Evolutionary conservation across 2,888 invertebrate genomes (phyloP).

Genomic region (Volucella bombylans): DNA sequence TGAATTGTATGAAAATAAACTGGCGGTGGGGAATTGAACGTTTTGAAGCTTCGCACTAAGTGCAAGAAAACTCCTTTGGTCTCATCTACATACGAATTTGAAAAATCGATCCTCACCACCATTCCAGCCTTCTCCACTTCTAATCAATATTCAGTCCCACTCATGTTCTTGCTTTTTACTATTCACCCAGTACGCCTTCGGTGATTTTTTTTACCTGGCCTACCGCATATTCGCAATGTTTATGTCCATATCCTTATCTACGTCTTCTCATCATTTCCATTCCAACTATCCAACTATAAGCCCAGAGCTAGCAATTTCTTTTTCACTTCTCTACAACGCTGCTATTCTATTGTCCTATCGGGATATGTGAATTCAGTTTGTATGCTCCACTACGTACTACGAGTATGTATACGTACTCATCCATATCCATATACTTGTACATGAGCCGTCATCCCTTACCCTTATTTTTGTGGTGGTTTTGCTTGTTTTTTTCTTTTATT

Average conservation of each 20-base stretch:
- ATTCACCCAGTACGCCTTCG: neutral
- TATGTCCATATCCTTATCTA: slow-evolving; percentile 1
- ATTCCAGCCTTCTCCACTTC: neutral
- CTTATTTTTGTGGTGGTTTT: neutral
- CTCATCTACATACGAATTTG: too few relatives aligned
- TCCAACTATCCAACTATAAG: slow-evolving; percentile 5
- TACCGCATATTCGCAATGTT: neutral
- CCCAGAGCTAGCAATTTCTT: neutral
- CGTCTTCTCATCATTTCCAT: slow-evolving; percentile 17
- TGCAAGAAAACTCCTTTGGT: too few relatives aligned
- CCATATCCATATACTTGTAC: neutral
- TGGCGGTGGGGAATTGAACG: too few relatives aligned
- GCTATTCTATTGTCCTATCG: slow-evolving; percentile 48
- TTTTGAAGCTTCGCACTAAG: too few relatives aligned
- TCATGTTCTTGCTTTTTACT: neutral
- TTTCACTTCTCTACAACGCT: neutral
- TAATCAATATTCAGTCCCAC: neutral
- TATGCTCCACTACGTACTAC: neutral
- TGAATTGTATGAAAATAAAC: too few relatives aligned
- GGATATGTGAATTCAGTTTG: neutral
- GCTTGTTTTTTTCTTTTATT: neutral
- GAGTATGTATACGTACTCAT: too few relatives aligned
- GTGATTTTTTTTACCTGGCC: neutral
- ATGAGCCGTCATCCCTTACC: neutral
- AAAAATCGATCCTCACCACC: too few relatives aligned